Evolutionary conservation across 1,140 invertebrate genomes (phyloP).

Genomic region (Choristoneura fumiferana): DNA sequence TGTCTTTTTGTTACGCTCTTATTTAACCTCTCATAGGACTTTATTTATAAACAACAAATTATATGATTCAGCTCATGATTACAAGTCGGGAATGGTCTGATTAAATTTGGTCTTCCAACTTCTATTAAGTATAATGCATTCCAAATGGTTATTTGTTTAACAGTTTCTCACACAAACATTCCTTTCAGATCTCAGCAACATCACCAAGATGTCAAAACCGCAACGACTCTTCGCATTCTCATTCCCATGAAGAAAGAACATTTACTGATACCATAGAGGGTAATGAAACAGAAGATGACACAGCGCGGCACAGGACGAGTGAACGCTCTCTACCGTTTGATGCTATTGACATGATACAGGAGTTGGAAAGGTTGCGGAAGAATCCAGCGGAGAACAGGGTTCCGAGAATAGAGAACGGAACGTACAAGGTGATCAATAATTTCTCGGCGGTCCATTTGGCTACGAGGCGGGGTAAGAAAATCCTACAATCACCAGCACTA

Average conservation of each 20-base stretch:
- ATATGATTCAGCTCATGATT: no score
- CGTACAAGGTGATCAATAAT: background rate
- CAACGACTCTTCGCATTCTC: background rate
- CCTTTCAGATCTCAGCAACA: constrained; percentile 6
- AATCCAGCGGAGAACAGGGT: background rate
- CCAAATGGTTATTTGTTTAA: background rate
- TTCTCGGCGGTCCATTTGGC: background rate
- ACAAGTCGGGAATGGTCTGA: no score
- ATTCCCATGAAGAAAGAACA: no score
- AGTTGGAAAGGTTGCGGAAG: constrained; percentile 1
- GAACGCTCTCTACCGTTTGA: background rate
- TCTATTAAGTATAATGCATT: no score
- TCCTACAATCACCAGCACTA: no score
- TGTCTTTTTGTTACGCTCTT: no score
- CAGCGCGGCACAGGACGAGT: background rate
- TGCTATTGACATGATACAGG: background rate
- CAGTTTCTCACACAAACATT: background rate
- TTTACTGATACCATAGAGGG: no score
- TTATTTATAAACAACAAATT: no score
- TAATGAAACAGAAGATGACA: background rate
- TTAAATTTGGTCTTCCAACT: no score
- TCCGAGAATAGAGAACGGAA: background rate
- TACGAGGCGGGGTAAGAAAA: background rate
- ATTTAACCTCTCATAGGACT: no score
- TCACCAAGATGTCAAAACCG: background rate